Base-by-base conservation (phyloP, 2,888 invertebrate species). In the Vesta saturnalis region DNA sequence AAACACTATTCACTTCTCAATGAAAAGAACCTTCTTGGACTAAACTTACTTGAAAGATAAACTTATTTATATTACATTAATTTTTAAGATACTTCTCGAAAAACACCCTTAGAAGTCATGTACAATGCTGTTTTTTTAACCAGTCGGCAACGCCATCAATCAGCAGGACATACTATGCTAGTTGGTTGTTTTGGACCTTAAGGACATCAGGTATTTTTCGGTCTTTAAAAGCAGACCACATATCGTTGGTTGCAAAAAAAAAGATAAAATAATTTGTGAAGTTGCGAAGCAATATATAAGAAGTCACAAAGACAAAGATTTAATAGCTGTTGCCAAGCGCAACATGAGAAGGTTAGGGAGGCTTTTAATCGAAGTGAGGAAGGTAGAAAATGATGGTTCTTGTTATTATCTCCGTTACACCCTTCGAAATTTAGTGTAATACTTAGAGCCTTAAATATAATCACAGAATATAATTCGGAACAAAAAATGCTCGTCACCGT, bases 241-340 rank as follows among this genome's bases (percentile, higher is more conserved):
- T 74, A n/a, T 70, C 72, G 6, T 15, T 73, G 52, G 65, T 67
- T 5, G 72, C 72, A 0, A 75, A 72, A n/a, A n/a, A n/a, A 64
- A 57, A 59, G 74, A 73, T 60, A 5, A 46, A 58, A 67, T 72
- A 8, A 74, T 75, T 52, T 73, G 72, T 60, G 73, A 74, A 64
- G 72, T 74, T 47, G 73, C 39, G 6, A n/a, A 67, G 15, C 19
- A 58, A 30, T 68, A 64, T 22, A 54, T 68, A 2, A 10, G 30
- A 43, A 60, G 61, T 10, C 73, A 72, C 18, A 69, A 66, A 71
- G 71, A 75, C 22, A 72, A 71, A 58, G 72, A 75, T 69, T 18
- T 74, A 1, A 2, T 65, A 12, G 1, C 55, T n/a, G 72, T 74
- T 6, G 73, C 74, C 0, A 73, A 72, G 62, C 22, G 64, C 4